These are phyloP conservation scores for Ctenomys sociabilis DNA, from an alignment of 2,113 vertebrate species.

Conservation along the genomic window DNA sequence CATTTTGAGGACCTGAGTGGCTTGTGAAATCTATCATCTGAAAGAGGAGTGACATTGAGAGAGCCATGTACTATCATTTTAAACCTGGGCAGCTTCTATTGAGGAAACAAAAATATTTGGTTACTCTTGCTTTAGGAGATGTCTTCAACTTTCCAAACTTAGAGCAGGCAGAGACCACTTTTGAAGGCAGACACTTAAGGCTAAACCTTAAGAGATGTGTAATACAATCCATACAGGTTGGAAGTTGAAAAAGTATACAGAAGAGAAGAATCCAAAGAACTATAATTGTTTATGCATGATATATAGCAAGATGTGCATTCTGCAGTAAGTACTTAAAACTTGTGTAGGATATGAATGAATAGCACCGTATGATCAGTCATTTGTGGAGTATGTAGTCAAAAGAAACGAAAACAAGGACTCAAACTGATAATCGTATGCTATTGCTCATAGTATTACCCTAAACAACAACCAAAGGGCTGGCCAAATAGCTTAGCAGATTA, in stretches of 20 bases:
- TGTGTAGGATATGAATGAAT: neutral
- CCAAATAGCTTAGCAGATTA: too few relatives aligned
- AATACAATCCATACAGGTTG: neutral
- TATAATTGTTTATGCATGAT: neutral
- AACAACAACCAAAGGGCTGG: neutral
- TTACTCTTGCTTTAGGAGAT: neutral
- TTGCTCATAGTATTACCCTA: neutral
- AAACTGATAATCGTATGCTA: neutral
- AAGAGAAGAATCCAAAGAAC: neutral
- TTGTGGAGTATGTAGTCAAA: neutral
- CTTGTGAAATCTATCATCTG: neutral
- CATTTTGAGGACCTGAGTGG: constrained; percentile 12
- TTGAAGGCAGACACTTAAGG: neutral
- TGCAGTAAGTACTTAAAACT: neutral
- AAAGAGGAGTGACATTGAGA: neutral
- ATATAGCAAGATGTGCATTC: neutral
- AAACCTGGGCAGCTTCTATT: neutral
- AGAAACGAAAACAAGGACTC: neutral
- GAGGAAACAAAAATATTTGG: neutral
- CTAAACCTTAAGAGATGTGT: neutral
- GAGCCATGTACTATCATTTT: neutral
- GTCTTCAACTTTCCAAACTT: neutral
- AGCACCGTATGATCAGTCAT: neutral
- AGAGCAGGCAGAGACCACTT: constrained; percentile 7
- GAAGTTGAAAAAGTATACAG: neutral